These are phyloP conservation scores for Lamellibrachia columna DNA, from an alignment of 2,888 invertebrate genomes.

Conservation along the genomic window DNA sequence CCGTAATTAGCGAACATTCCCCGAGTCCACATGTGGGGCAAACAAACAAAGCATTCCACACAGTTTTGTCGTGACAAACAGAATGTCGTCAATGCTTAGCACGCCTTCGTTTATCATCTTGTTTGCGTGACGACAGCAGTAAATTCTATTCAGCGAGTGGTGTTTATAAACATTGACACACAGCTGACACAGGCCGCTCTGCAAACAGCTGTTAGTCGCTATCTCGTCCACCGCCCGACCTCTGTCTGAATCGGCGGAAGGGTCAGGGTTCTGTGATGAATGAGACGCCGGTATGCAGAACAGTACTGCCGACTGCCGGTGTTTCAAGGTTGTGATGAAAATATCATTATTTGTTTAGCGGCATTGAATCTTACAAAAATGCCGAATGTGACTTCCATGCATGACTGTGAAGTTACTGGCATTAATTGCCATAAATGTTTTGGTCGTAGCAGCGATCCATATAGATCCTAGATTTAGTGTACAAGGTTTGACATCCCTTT, in stretches of 20 bases:
- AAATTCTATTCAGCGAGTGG: not conserved
- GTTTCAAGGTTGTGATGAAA: not conserved
- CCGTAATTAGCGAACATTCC: too few species aligned
- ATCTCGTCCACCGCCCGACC: not conserved
- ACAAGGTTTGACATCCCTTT: too few species aligned
- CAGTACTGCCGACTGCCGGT: not conserved
- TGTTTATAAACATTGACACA: conserved; percentile 16
- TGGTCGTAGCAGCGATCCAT: too few species aligned
- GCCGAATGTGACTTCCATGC: not conserved
- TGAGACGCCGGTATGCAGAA: not conserved
- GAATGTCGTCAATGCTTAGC: not conserved
- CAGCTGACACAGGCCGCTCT: not conserved
- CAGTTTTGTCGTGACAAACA: not conserved
- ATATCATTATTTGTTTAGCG: not conserved
- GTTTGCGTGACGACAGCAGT: not conserved
- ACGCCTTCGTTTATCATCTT: not conserved
- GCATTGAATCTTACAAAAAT: not conserved
- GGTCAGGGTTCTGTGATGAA: not conserved
- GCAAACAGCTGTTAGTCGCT: not conserved
- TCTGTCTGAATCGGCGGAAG: not conserved
- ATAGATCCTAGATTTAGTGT: too few species aligned
- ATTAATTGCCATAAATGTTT: too few species aligned
- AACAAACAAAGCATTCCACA: not conserved
- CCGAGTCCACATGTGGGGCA: too few species aligned
- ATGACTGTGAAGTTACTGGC: not conserved